Evolutionary conservation across 2,888 invertebrate species (phyloP), one percentile per base, ranked within the genome.

Genomic region (Diplazon laetatorius): DNA sequence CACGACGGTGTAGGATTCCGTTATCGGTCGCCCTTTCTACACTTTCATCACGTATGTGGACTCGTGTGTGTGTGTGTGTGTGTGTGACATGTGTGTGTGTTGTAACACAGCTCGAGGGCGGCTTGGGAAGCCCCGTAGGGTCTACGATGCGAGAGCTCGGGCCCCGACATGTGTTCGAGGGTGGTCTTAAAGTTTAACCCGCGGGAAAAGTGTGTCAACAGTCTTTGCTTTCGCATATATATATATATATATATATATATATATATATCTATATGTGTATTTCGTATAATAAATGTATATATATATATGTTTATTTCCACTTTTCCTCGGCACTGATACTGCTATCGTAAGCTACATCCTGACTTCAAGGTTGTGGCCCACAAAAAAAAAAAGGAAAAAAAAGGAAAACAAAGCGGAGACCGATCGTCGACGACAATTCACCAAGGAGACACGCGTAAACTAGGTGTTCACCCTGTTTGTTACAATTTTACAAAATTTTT

Each of bases 161-260:
- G 48, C 57, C 57, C 46, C 55, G 70, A 74, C 78, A 66, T 71
- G 66, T 78, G 70, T 74, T 74, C 37, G 66, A 55, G 70, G 74
- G 66, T 66, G 62, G 75, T 75, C 75, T 78, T 75, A 75, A 78
- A 78, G 75, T 78, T 78, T 78, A 78, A 74, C 74, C 70, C 78
- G 55, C 62, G 70, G 20, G 65, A 74, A 78, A 78, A 80, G 71
- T 80, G 71, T 80, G 78, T 78, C 75, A 80, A 78, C 66, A 75
- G 71, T 75, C 71, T 75, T 74, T 60, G 39, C 57, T 52, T 46
- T 39, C 60, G 44, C 50, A 30, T 39, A 30, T 50, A 30, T 48
- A 30, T 42, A 35, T 69, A 59, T 52, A 30, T 55, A 25, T 25
- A 18, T 48, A 12, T n/a, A 14, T 30, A 6, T 55, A 30, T 55